Conservation (phyloP, 2,888 invertebrate genomes). For the Xylota sylvarum region DNA sequence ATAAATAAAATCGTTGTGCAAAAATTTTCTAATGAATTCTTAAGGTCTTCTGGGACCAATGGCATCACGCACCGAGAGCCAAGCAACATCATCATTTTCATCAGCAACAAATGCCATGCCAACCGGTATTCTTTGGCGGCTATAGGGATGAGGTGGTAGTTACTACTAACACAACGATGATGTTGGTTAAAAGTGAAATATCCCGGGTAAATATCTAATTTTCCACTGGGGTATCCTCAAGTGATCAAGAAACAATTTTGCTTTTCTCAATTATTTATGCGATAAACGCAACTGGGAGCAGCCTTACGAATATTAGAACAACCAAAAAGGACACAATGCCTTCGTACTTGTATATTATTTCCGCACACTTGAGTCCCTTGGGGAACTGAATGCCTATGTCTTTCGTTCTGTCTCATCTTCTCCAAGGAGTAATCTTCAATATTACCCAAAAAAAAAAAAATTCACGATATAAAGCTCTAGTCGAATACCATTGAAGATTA, state of each 20-base stretch:
- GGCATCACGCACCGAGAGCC: constrained; percentile 69
- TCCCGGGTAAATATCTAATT: constrained; percentile 77
- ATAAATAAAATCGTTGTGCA: constrained; percentile 65
- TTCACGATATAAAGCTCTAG: constrained; percentile 43
- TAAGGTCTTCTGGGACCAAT: constrained; percentile 70
- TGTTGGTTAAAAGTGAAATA: constrained; percentile 75
- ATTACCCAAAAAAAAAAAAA: constrained; percentile 53
- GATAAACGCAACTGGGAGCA: constrained; percentile 77
- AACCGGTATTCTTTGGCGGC: constrained; percentile 16
- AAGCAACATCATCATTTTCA: constrained; percentile 75
- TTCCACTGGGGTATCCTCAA: constrained; percentile 83
- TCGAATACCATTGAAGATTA: constrained; percentile 72
- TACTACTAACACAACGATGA: constrained; percentile 59
- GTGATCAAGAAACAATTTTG: constrained; percentile 84
- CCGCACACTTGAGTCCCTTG: constrained; percentile 51
- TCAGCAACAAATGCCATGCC: constrained; percentile 71
- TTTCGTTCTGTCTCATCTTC: constrained; percentile 47
- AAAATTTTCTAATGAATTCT: constrained; percentile 67
- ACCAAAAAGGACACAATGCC: constrained; percentile 67
- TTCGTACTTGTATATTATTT: not conserved
- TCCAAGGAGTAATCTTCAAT: constrained; percentile 68
- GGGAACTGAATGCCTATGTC: constrained; percentile 48
- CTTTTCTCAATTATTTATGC: constrained; percentile 80
- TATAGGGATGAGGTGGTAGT: not conserved
- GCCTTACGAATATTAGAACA: constrained; percentile 67